Evolutionary conservation across 2,888 invertebrate genomes (phyloP).

Genomic region (Xestia c-nigrum): DNA sequence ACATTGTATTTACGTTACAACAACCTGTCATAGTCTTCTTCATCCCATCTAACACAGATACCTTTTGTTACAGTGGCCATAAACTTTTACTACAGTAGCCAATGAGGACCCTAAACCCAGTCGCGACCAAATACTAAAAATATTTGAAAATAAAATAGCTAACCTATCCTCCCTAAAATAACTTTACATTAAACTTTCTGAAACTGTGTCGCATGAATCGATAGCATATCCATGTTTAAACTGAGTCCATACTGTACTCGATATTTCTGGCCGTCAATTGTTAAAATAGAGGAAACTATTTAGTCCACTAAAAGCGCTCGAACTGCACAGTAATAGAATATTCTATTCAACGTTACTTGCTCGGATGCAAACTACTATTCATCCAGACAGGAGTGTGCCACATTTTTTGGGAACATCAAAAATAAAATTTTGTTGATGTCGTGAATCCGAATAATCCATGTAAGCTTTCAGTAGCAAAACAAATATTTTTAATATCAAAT

Average conservation of each 20-base stretch:
- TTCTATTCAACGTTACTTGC: conserved; percentile 56
- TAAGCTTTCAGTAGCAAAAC: background rate
- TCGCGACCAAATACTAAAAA: background rate
- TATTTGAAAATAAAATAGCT: background rate
- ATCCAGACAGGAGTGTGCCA: conserved; percentile 15
- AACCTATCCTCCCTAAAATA: background rate
- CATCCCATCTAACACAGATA: background rate
- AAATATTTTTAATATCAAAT: background rate
- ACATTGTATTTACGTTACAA: background rate
- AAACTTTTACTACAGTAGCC: background rate
- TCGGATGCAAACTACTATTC: conserved; percentile 36
- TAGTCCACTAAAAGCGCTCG: conserved; percentile 45
- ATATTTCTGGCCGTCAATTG: conserved; percentile 40
- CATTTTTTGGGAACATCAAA: conserved; percentile 10
- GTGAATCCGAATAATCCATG: background rate
- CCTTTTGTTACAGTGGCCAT: background rate
- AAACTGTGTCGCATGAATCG: background rate
- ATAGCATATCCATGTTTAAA: conserved; percentile 19
- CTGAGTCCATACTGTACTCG: conserved; percentile 6
- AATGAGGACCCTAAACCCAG: background rate
- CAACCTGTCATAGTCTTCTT: background rate
- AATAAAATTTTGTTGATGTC: background rate
- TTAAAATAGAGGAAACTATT: conserved; percentile 56
- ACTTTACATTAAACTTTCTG: background rate
- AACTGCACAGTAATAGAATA: conserved; percentile 55